phyloP scores from a whole-genome alignment of 2,888 invertebrate genomes.

The Bombyx huttoni region DNA sequence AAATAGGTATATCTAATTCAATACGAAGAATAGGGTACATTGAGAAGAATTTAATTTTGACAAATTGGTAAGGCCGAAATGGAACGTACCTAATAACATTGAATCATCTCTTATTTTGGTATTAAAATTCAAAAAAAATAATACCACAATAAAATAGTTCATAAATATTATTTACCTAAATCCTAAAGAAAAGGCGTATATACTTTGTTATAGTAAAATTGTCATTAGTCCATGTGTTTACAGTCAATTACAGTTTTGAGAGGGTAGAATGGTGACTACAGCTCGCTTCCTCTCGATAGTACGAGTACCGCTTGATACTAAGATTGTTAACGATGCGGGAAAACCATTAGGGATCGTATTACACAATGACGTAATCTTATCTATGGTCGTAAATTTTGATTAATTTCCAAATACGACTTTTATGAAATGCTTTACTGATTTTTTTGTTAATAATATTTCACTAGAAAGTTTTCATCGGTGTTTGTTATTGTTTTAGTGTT shows the following conservation, averaged over 20 bases:
- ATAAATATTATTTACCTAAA: not conserved
- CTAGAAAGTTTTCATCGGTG: too few relatives aligned
- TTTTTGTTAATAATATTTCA: not conserved
- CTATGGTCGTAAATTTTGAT: not conserved
- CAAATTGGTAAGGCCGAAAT: too few relatives aligned
- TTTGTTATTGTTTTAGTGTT: too few relatives aligned
- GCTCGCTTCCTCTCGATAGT: conserved; percentile 38
- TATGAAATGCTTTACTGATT: not conserved
- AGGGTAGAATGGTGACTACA: conserved; percentile 33
- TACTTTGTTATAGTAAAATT: conserved; percentile 48
- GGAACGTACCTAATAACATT: too few relatives aligned
- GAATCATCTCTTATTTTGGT: too few relatives aligned
- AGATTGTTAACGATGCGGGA: not conserved
- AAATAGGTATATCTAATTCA: conserved; percentile 7
- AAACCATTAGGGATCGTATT: not conserved
- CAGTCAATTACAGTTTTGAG: conserved; percentile 46
- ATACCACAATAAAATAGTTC: not conserved
- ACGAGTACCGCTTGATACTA: not conserved
- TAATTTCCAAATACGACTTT: not conserved
- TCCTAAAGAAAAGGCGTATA: conserved; percentile 29
- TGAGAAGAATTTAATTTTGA: too few relatives aligned
- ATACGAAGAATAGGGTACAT: too few relatives aligned
- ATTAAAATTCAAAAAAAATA: not conserved
- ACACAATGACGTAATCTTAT: not conserved
- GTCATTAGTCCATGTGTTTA: conserved; percentile 41